Evolutionary conservation across 2,113 vertebrate genomes (phyloP), one percentile per base, ranked within the genome.

Genomic region (Hypomesus transpacificus): DNA sequence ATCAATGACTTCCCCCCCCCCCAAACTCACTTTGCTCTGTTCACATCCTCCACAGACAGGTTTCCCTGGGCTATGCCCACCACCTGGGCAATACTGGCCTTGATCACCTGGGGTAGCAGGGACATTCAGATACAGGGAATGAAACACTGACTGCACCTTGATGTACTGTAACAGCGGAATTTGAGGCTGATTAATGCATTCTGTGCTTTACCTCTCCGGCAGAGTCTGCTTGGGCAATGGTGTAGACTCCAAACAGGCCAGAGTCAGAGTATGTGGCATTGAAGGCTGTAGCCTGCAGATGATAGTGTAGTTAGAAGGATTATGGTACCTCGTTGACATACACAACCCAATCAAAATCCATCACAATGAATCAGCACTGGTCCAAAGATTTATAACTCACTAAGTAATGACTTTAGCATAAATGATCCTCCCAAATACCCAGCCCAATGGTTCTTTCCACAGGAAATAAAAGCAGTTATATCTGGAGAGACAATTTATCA

Each of bases 181-280:
- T 46, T 46, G 39, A 46, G 39, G 8, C 39, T 46, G 39, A 46
- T 17, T 18, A 56, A n/a, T 56, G 53, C 53, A 13, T 24, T n/a
- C n/a, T 60, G 31, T 39, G 5, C 89, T 88, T 92, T 87, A 97
- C 96, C 85, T 96, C 94, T 64, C 85, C 87, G 73, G 95, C 84
- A 67, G 88, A 82, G n/a, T 85, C 22, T 46, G 92, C 91, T 80
- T 96, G 95, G 1, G 94, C 90, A 76, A 98, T 84, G 14, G 92
- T 92, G 14, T 96, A 97, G 76, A 98, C n/a, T 14, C 96, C 96
- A 69, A 98, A 98, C 16, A 98, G 93, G 14, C 95, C 95, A 1
- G 97, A 96, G 88, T 98, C 97, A 0, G 93, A 92, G 84, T 97
- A 98, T 7, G 90, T 91, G 71, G 91, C 91, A 66, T 93, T 95